These are phyloP conservation scores for Anthoscopus minutus DNA, from an alignment of 2,113 vertebrate species.

Conservation along the genomic window DNA sequence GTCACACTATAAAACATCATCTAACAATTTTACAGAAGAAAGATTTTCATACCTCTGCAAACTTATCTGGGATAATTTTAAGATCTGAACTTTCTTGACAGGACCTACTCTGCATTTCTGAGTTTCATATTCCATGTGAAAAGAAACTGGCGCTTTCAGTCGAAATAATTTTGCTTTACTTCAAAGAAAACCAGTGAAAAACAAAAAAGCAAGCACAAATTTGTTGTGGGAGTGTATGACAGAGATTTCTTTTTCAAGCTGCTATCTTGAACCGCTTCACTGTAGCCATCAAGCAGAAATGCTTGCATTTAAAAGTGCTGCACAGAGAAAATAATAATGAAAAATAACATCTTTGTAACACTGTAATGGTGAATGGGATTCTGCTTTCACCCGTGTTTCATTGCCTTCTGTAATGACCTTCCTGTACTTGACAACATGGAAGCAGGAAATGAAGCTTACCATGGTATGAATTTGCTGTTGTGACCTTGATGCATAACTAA, in stretches of 20 bases:
- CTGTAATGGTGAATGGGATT: background rate
- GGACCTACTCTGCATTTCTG: background rate
- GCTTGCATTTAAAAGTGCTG: background rate
- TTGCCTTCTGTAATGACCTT: background rate
- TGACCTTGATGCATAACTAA: background rate
- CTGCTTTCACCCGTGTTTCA: background rate
- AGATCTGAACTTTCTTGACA: background rate
- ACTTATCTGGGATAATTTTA: background rate
- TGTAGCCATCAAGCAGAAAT: background rate
- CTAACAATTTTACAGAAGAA: background rate
- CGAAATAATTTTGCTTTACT: background rate
- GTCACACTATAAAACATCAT: background rate
- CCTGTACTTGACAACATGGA: background rate
- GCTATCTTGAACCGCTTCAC: background rate
- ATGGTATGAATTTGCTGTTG: background rate
- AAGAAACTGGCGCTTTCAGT: background rate
- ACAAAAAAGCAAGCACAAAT: background rate
- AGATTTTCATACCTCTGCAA: background rate
- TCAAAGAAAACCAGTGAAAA: background rate
- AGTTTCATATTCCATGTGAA: background rate
- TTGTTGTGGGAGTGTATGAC: background rate
- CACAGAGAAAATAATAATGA: background rate
- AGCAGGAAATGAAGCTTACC: background rate
- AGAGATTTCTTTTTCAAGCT: background rate
- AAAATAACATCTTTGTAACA: background rate